These are phyloP conservation scores for Ranitomeya variabilis DNA, from an alignment of 2,113 vertebrate genomes.

Conservation along the genomic window DNA sequence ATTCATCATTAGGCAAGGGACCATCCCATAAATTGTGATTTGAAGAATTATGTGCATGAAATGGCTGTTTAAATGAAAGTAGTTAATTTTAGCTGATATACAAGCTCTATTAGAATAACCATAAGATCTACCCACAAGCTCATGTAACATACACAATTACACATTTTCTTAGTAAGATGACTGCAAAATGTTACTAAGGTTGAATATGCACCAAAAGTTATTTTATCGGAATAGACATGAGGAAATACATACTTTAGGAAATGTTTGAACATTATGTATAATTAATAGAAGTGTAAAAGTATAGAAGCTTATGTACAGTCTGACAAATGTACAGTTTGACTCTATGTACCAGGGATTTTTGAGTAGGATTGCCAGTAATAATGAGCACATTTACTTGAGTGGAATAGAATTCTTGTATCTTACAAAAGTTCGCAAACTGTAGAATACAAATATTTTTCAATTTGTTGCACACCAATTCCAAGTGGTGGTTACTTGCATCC, in stretches of 20 bases:
- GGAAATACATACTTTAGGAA: background rate
- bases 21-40: constrained; percentile 45
- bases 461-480: no score
- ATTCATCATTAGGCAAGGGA: constrained; percentile 40
- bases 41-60: constrained; percentile 45
- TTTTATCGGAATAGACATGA: background rate
- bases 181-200: background rate
- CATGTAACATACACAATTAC: background rate
- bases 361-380: no score
- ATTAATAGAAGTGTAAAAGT: background rate
- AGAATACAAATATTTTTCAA: no score
- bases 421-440: no score
- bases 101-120: constrained; percentile 14
- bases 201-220: background rate
- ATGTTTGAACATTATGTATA: background rate
- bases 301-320: no score
- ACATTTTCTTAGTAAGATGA: background rate
- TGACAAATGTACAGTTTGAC: no score
- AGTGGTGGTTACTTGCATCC: no score
- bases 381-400: no score
- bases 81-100: constrained; percentile 36
- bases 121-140: constrained; percentile 24
- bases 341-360: no score
- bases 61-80: constrained; percentile 38
- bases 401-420: no score